Evolutionary conservation across 2,888 invertebrate species (phyloP), one percentile per base, ranked within the genome.

Genomic region (Euplagia quadripunctaria): DNA sequence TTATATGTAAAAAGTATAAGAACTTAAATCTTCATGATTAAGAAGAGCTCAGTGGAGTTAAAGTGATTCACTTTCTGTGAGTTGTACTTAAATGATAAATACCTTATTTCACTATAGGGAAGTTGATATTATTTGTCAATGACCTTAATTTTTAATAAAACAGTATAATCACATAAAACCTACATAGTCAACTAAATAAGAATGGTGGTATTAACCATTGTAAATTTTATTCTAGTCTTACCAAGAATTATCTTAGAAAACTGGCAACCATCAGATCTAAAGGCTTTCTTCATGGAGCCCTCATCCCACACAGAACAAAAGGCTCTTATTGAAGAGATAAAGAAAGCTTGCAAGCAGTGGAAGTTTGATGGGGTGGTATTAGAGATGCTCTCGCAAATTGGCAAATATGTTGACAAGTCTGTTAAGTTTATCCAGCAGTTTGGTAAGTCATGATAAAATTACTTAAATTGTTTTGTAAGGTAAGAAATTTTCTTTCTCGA

Each of bases 231-330:
- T 96, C 51, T 88, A 98, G 99, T 99, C 87, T 96, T 99, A 43
- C 99, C 99, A 20, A 96, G 99, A 85, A 95, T 99, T 58, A 91
- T 99, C 42, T 99, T 99, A 91, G 99, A 99, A 86, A 97, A 97
- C 72, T 99, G 99, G 98, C 96, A 97, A 49, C 96, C 96, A 16
- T 95, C 97, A n/a, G 98, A 98, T 86, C 97, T 98, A 73, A 96
- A 97, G 75, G 95, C 96, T 6, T 94, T 99, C 77, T 97, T 99
- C 73, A 96, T 96, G 70, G 97, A 97, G 77, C 93, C 96, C 74
- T 96, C 97, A 64, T 96, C 97, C 8, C 97, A 97, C 79, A 96
- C 97, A 0, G 97, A 97, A 86, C 97, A 97, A 79, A 96, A 96
- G 71, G 97, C 97, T 70, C 96, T 99, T 17, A 97, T 97, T 41